These are phyloP conservation scores for Alligator sinensis DNA, from an alignment of 2,113 vertebrate genomes.

Conservation along the genomic window DNA sequence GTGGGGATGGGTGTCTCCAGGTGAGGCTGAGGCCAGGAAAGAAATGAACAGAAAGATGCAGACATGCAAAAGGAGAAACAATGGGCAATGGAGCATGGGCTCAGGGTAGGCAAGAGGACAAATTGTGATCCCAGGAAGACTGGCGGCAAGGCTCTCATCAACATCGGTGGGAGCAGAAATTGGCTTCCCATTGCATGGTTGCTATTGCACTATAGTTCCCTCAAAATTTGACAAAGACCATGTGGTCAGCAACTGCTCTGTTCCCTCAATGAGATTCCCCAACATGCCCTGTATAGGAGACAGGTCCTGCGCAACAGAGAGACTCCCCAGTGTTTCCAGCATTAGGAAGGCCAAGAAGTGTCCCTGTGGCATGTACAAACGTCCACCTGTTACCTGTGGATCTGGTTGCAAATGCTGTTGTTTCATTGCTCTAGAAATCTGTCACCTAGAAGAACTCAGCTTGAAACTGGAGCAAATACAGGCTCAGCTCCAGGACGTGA, in stretches of 20 bases:
- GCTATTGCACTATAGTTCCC: neutral
- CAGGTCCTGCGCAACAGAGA: neutral
- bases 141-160: accelerated
- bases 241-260: neutral
- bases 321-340: neutral
- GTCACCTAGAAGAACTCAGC: neutral
- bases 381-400: too few species aligned
- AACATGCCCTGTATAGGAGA: neutral
- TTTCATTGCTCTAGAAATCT: conserved; percentile 55
- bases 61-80: too few species aligned
- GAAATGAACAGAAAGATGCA: too few species aligned
- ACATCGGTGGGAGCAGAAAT: neutral
- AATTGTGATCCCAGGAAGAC: too few species aligned
- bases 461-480: conserved; percentile 64
- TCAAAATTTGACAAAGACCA: neutral
- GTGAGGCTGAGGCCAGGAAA: neutral
- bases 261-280: neutral
- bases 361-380: neutral
- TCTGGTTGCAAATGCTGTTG: neutral
- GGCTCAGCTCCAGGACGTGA: conserved; percentile 64
- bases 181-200: neutral
- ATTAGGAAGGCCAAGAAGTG: neutral
- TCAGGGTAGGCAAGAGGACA: too few species aligned
- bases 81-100: too few species aligned
- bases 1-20: accelerated